These are phyloP conservation scores for Pocillopora grandis DNA, from an alignment of 92 coral and sea anemone genomes.

Conservation along the genomic window DNA sequence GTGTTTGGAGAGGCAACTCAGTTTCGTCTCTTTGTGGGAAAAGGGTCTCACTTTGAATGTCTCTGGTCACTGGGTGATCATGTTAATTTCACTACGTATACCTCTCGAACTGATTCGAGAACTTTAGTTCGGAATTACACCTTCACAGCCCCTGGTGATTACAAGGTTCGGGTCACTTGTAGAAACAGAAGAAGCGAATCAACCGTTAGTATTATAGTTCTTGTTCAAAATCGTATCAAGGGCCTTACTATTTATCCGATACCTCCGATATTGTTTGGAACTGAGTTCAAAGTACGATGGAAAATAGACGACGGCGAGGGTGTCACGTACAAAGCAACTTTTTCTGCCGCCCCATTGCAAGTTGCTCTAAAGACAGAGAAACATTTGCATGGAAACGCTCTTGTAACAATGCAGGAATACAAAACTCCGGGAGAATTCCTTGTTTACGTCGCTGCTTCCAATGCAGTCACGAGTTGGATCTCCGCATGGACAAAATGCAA, in stretches of 20 bases:
- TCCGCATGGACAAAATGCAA: slow-evolving; percentile 8
- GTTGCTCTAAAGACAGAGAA: slow-evolving; percentile 29
- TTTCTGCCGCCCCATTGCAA: slow-evolving; percentile 14
- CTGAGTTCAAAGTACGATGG: slow-evolving; percentile 47
- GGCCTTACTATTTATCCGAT: slow-evolving; percentile 47
- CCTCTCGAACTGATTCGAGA: neutral
- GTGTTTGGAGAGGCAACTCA: slow-evolving; percentile 25
- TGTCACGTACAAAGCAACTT: slow-evolving; percentile 39
- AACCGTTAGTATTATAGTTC: slow-evolving; percentile 17
- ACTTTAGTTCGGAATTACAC: slow-evolving; percentile 23
- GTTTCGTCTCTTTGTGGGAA: slow-evolving; percentile 17
- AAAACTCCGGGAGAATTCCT: slow-evolving; percentile 53
- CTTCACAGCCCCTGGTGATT: slow-evolving; percentile 35
- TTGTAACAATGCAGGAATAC: slow-evolving; percentile 41
- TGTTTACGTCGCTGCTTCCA: slow-evolving; percentile 52
- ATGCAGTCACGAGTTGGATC: slow-evolving; percentile 38
- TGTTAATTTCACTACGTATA: slow-evolving; percentile 1
- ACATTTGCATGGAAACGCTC: slow-evolving; percentile 34
- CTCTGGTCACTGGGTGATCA: slow-evolving; percentile 52
- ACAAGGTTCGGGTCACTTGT: slow-evolving; percentile 37
- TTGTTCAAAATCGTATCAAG: slow-evolving; percentile 46
- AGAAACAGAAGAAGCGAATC: slow-evolving; percentile 50
- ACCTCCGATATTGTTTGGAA: slow-evolving; percentile 46
- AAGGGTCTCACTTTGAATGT: slow-evolving; percentile 47
- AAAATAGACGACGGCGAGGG: slow-evolving; percentile 45